Conservation (phyloP, 2,797 vertebrate genomes). For the Notolepis coatsorum region DNA sequence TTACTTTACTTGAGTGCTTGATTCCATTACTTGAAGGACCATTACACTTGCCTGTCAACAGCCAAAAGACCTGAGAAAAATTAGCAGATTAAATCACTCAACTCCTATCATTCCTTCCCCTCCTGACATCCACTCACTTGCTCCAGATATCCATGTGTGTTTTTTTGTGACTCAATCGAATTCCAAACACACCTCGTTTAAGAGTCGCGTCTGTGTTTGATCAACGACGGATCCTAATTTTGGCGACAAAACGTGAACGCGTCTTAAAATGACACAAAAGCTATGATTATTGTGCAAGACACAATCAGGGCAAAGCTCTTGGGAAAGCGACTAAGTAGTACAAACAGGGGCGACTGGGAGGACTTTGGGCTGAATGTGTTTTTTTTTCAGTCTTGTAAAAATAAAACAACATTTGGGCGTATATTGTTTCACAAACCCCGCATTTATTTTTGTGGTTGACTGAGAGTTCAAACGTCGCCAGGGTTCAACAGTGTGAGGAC, state of each 20-base stretch:
- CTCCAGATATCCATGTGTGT: constrained; percentile 26
- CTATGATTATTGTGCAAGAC: constrained; percentile 31
- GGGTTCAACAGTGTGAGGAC: constrained; percentile 11
- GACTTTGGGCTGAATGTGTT: constrained; percentile 21
- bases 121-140: constrained; percentile 14
- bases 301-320: constrained; percentile 45
- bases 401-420: constrained; percentile 15
- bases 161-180: constrained; percentile 50
- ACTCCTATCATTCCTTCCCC: constrained; percentile 21
- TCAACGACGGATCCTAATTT: constrained; percentile 51
- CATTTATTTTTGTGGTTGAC: constrained; percentile 31
- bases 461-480: constrained; percentile 42
- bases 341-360: constrained; percentile 36
- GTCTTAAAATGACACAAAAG: constrained; percentile 36
- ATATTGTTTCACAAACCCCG: background rate
- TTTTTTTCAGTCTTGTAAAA: constrained; percentile 55
- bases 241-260: constrained; percentile 42
- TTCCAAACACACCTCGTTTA: constrained; percentile 27
- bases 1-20: constrained; percentile 80
- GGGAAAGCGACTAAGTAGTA: constrained; percentile 24
- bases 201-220: constrained; percentile 33
- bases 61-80: constrained; percentile 78
- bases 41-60: constrained; percentile 82
- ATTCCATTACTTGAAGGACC: constrained; percentile 83
- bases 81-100: constrained; percentile 77